These are phyloP conservation scores for Phaethon lepturus DNA, from an alignment of 2,113 vertebrate species.

Conservation along the genomic window DNA sequence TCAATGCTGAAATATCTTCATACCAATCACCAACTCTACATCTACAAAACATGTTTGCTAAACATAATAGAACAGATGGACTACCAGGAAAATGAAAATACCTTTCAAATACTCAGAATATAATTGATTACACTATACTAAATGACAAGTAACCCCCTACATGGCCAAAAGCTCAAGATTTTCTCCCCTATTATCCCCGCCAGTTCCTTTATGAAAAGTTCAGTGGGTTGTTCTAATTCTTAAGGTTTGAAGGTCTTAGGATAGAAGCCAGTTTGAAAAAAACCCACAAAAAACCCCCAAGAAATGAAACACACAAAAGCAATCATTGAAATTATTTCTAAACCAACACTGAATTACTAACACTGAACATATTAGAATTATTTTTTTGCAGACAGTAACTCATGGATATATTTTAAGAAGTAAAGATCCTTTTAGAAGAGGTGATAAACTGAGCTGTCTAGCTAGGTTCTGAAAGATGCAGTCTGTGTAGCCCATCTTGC, in stretches of 20 bases:
- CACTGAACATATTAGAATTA: neutral
- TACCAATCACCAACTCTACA: neutral
- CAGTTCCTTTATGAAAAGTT: neutral
- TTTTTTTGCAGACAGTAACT: neutral
- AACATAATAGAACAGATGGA: neutral
- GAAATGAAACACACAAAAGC: neutral
- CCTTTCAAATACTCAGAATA: neutral
- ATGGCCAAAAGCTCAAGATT: neutral
- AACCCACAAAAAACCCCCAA: neutral
- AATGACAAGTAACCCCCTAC: neutral
- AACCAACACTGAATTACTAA: neutral
- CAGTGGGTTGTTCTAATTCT: neutral
- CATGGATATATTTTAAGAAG: neutral
- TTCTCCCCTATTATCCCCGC: neutral
- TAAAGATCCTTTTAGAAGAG: neutral
- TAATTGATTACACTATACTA: neutral
- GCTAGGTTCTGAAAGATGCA: neutral
- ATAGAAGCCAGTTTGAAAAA: neutral
- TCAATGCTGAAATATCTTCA: neutral
- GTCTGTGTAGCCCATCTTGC: rapidly evolving
- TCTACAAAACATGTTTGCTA: neutral
- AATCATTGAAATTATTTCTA: neutral
- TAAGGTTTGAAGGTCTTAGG: neutral
- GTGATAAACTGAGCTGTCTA: neutral
- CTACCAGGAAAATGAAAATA: neutral